These are phyloP conservation scores for Diarsia dahlii DNA, from an alignment of 2,888 invertebrate species.

Conservation along the genomic window DNA sequence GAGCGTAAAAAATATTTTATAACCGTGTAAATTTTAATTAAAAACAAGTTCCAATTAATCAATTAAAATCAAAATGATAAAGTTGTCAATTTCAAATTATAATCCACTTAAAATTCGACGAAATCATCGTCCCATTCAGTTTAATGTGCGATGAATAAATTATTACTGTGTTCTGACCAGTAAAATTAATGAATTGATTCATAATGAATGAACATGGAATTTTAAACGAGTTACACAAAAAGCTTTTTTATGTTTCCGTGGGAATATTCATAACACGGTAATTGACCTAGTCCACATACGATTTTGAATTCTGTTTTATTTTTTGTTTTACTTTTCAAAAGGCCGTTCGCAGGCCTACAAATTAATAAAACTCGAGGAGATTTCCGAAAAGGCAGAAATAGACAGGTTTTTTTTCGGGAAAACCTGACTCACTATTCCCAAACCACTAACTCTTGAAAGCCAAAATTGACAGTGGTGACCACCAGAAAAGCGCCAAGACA, in stretches of 20 bases:
- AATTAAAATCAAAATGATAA: constrained; percentile 30
- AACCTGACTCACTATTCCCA: no score
- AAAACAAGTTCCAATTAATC: constrained; percentile 21
- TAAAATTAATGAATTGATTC: constrained; percentile 43
- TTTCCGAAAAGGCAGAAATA: background rate
- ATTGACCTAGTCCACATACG: constrained; percentile 30
- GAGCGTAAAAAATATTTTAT: constrained; percentile 14
- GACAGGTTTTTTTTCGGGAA: no score
- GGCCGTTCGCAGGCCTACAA: background rate
- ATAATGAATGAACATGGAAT: constrained; percentile 23
- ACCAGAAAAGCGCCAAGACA: no score
- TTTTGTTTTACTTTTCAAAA: background rate
- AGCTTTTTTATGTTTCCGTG: constrained; percentile 30
- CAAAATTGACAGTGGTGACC: no score
- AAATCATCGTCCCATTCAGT: constrained; percentile 30
- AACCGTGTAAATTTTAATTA: background rate
- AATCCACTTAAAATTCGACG: constrained; percentile 46
- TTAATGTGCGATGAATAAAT: constrained; percentile 40
- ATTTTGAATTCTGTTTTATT: background rate
- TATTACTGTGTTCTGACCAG: constrained; percentile 10
- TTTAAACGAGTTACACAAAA: constrained; percentile 25
- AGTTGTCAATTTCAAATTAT: constrained; percentile 37
- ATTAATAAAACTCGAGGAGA: background rate
- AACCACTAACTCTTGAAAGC: no score
- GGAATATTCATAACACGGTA: constrained; percentile 25